Percentiles rank a stretch among this genome's conserved stretches.
Conservation (phyloP, 1,140 invertebrate genomes). For the Acromyrmex charruanus region DNA sequence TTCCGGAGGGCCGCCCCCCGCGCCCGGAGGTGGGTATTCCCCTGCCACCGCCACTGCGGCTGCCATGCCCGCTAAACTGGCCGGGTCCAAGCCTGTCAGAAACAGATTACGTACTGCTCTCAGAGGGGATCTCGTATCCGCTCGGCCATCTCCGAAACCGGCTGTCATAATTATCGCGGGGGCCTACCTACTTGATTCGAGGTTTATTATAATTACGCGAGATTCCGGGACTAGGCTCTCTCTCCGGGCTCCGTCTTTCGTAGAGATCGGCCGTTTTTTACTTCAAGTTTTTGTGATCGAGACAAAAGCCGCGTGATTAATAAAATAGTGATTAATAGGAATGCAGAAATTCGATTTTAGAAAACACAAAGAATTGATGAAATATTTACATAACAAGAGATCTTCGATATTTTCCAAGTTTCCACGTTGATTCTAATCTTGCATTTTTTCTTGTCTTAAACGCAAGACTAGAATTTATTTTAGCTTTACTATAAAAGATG, state of each 20-base stretch:
- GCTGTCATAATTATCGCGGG: slow-evolving; percentile 77
- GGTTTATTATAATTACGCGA: slow-evolving; percentile 72
- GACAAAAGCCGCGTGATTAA: slow-evolving; percentile 16
- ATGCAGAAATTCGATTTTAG: neutral
- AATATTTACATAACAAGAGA: neutral
- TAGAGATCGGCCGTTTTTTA: slow-evolving; percentile 40
- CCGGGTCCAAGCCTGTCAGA: slow-evolving; percentile 90
- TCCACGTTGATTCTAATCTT: neutral
- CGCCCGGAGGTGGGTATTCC: slow-evolving; percentile 89
- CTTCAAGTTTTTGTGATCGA: neutral
- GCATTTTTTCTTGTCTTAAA: neutral
- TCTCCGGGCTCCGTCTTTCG: slow-evolving; percentile 9
- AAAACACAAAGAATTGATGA: neutral
- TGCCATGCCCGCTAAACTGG: slow-evolving; percentile 89
- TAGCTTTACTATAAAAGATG: neutral
- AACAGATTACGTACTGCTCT: slow-evolving; percentile 84
- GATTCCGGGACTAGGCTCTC: slow-evolving; percentile 50
- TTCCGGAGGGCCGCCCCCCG: slow-evolving; percentile 87
- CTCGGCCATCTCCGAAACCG: slow-evolving; percentile 82
- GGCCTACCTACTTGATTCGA: slow-evolving; percentile 72
- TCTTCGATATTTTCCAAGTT: neutral
- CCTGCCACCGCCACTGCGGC: slow-evolving; percentile 88
- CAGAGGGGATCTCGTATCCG: slow-evolving; percentile 81
- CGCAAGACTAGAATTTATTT: neutral
- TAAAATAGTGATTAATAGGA: neutral